phyloP scores from a whole-genome alignment of 2,797 vertebrate genomes.

The Botia almorhae region DNA sequence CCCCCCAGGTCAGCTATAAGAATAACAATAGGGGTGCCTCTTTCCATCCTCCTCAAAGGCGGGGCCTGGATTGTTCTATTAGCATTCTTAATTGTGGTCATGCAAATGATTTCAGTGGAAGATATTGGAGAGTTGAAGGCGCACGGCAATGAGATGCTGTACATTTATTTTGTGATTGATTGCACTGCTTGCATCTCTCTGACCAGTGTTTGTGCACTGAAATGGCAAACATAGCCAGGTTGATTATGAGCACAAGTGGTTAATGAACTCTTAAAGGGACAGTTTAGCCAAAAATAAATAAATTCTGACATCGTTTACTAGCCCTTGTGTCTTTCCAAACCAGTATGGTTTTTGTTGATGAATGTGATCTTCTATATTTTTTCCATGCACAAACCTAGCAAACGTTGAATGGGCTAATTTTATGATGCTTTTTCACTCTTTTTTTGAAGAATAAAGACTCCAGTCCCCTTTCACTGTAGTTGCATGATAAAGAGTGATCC shows the following conservation, averaged over 20 bases:
- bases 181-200: conserved; percentile 33
- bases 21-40: conserved; percentile 67
- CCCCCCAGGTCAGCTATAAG: conserved; percentile 69
- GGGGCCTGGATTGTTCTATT: conserved; percentile 51
- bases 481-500: too few species aligned
- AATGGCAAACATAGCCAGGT: conserved; percentile 36
- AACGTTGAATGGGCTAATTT: not conserved
- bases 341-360: not conserved
- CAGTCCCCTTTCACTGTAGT: too few species aligned
- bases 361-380: not conserved
- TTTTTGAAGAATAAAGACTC: too few species aligned
- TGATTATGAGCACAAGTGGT: conserved; percentile 43
- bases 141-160: conserved; percentile 36
- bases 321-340: conserved; percentile 10
- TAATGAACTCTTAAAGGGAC: conserved; percentile 42
- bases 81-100: conserved; percentile 50
- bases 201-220: conserved; percentile 48
- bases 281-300: not conserved
- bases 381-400: not conserved
- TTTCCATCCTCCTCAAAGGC: conserved; percentile 65
- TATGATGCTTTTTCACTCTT: too few species aligned
- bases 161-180: conserved; percentile 32
- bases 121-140: conserved; percentile 30
- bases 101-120: conserved; percentile 59
- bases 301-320: conserved; percentile 6